These are phyloP conservation scores for Microcaecilia unicolor DNA, from an alignment of 2,797 vertebrate species.

Conservation along the genomic window DNA sequence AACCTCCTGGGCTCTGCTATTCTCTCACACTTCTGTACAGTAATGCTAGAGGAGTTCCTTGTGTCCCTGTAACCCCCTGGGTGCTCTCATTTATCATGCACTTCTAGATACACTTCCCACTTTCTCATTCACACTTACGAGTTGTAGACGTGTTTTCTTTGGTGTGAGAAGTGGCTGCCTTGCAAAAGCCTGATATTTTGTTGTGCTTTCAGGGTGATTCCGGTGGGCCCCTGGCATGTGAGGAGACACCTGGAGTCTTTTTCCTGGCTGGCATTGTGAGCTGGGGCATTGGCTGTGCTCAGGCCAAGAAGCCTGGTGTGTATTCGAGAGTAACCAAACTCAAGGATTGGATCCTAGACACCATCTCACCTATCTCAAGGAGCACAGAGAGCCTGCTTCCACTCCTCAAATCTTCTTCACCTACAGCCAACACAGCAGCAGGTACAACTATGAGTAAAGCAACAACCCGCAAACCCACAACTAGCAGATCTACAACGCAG, in stretches of 20 bases:
- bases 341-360: slow-evolving; percentile 74
- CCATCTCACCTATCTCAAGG: slow-evolving; percentile 23
- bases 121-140: too few relatives aligned
- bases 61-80: too few relatives aligned
- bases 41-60: too few relatives aligned
- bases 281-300: slow-evolving; percentile 87
- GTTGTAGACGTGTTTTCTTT: too few relatives aligned
- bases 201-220: slow-evolving; percentile 76
- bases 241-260: slow-evolving; percentile 74
- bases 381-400: slow-evolving; percentile 14
- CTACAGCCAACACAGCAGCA: neutral
- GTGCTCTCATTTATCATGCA: too few relatives aligned
- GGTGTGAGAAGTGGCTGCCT: too few relatives aligned
- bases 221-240: slow-evolving; percentile 86
- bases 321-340: slow-evolving; percentile 76
- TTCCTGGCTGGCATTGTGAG: slow-evolving; percentile 90
- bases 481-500: neutral
- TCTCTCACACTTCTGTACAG: too few relatives aligned
- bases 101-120: too few relatives aligned
- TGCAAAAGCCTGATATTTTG: neutral
- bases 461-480: neutral
- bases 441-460: neutral
- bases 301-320: slow-evolving; percentile 75
- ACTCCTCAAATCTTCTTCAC: slow-evolving; percentile 3
- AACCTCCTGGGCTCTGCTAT: too few relatives aligned